Base-by-base conservation (phyloP, 2,797 vertebrate genomes). In the Onychomys torridus region DNA sequence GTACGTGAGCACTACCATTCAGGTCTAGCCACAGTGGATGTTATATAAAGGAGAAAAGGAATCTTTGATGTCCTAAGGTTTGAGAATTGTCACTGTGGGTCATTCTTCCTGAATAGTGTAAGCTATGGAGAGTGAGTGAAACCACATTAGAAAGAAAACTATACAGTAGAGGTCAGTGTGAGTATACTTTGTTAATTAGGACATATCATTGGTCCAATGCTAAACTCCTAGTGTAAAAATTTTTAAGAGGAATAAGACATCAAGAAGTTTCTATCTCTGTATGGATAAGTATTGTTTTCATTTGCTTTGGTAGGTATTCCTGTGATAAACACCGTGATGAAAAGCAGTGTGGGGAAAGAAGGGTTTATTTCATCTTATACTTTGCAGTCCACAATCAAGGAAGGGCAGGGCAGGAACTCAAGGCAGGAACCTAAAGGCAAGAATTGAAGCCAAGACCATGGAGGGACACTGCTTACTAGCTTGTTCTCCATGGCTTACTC, bases 1-100 rank as follows among this genome's bases (percentile, higher is more conserved):
- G 1, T 6, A 14, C 0, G 6, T 0, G 12, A 37, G 11, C 6
- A 1, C 32, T 57, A 14, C 19, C 21, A 2, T 55, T 25, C 23
- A 49, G 32, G 27, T 63, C 16, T 25, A 71, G 9, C 34, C 21
- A 23, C 37, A 11, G 3, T 49, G 61, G 46, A 61, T 49, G 55
- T 40, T 32, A 4, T 55, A 5, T 23, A 52, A 19, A 21, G 4
- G 23, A 52, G 1, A 85, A 43, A 23, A 6, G 34, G n/a, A 73
- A 5, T 0, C 0, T 49, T 19, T 32, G 14, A 43, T 57, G 23
- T 76, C 23, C 65, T 59, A 84, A 86, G 13, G 65, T 57, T 49
- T 78, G 0, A 73, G 34, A 43, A 11, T 32, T 27, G 9, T 85
- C 63, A 59, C 16, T 29, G 25, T 92, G 8, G 25, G 65, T n/a